These are phyloP conservation scores for Elanus axillaris DNA, from an alignment of 2,113 vertebrate species.

Conservation along the genomic window DNA sequence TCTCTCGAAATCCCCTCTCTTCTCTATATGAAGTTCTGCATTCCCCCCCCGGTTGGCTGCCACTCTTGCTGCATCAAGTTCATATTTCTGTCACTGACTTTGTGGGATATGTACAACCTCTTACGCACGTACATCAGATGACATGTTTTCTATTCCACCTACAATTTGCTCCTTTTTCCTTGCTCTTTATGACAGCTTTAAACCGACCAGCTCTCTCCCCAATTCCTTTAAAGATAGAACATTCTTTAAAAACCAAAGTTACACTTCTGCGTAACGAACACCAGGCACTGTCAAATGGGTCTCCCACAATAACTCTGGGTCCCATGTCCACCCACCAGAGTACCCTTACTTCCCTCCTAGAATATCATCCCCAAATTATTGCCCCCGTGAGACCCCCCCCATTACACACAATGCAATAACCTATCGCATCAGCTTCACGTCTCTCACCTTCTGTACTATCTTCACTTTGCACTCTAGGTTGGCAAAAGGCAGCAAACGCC, in stretches of 20 bases:
- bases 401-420: background rate
- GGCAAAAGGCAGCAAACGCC: background rate
- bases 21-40: background rate
- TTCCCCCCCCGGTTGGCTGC: background rate
- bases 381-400: no score
- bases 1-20: background rate
- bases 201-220: background rate
- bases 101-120: background rate
- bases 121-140: background rate
- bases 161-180: background rate
- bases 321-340: background rate
- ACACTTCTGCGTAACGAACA: background rate
- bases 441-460: background rate
- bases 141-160: background rate
- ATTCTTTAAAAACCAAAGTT: background rate
- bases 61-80: background rate
- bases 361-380: background rate
- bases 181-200: background rate
- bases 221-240: background rate
- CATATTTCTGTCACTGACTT: background rate
- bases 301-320: background rate
- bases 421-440: rapidly evolving
- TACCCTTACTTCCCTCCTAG: background rate
- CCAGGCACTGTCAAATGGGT: background rate
- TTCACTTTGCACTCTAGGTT: no score